Evolutionary conservation across 2,113 vertebrate genomes (phyloP), one percentile per base, ranked within the genome.

Genomic region (Urocynchramus pylzowi): DNA sequence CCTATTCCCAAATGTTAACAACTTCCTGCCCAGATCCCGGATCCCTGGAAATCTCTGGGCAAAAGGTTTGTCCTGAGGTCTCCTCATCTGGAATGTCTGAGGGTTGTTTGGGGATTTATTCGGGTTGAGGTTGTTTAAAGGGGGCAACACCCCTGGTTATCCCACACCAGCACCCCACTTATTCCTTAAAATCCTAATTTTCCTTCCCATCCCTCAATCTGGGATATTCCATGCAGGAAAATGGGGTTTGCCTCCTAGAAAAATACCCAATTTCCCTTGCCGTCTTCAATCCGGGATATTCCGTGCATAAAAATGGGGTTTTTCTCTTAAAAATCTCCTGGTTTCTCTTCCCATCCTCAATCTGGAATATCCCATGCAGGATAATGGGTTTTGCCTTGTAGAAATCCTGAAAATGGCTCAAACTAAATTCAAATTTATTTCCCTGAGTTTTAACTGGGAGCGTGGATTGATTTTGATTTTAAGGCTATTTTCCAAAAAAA

Each of bases 81-180:
- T 86, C 8, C 4, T 76, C 42, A 8, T 33, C 31, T 19, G 54
- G 37, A 41, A 2, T 19, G 42, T 54, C 41, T 14, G 28, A 39
- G 47, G 12, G 13, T 50, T 3, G 0, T 47, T 27, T 22, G 6
- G 44, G 42, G 47, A 3, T 82, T 85, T 45, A 7, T 49, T 90
- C 0, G 2, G 39, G 7, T 15, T 2, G 52, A 35, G 60, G 53
- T 8, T 30, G 69, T 13, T 49, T 35, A 30, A 30, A 26, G 6
- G 13, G 7, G 17, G 41, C 3, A 4, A 30, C 13, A 2, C 5
- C 9, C n/a, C 11, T 0, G 2, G 27, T 54, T 63, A 45, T 63
- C 41, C 81, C 39, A 11, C 31, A 21, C 6, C 45, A 31, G 39
- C 12, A 5, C 12, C 69, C 41, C 23, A 2, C 8, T 50, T 3